A percentile compares a stretch with the other conserved stretches of the same genome.
These are phyloP conservation scores for Vidua macroura DNA, from an alignment of 2,113 vertebrate species.

Conservation along the genomic window DNA sequence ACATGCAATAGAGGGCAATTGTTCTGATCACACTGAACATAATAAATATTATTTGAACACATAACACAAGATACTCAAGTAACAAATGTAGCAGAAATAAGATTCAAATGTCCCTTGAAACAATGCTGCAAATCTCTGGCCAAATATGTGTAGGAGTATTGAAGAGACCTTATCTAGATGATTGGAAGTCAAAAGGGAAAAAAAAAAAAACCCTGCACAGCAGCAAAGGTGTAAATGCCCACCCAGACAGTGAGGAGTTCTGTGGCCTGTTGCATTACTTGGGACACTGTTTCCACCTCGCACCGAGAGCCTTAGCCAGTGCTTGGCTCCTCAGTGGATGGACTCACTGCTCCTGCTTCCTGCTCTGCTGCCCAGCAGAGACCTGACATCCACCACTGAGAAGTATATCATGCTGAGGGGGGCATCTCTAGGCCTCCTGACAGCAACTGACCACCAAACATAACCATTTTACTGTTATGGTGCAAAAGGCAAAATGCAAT, in stretches of 20 bases:
- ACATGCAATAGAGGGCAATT: background rate
- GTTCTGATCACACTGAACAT: background rate
- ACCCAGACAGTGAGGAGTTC: background rate
- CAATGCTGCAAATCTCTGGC: background rate
- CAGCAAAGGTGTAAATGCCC: background rate
- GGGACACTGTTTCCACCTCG: background rate
- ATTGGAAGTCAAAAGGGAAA: background rate
- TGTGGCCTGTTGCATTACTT: accelerated
- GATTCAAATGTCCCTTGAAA: background rate
- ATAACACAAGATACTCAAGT: background rate
- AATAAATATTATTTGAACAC: background rate
- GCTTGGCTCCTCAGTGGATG: background rate
- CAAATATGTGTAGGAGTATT: background rate
- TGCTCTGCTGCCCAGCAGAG: background rate
- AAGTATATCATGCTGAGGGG: accelerated
- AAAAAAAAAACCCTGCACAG: background rate
- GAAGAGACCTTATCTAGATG: background rate
- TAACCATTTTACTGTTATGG: background rate
- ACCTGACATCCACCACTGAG: background rate
- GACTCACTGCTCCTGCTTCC: background rate
- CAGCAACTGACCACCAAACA: background rate
- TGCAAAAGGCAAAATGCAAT: background rate
- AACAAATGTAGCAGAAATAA: background rate
- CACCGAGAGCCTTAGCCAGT: accelerated
- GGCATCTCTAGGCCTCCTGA: background rate